Base-by-base conservation (phyloP, 2,113 vertebrate species). In the Ciconia stormi region DNA sequence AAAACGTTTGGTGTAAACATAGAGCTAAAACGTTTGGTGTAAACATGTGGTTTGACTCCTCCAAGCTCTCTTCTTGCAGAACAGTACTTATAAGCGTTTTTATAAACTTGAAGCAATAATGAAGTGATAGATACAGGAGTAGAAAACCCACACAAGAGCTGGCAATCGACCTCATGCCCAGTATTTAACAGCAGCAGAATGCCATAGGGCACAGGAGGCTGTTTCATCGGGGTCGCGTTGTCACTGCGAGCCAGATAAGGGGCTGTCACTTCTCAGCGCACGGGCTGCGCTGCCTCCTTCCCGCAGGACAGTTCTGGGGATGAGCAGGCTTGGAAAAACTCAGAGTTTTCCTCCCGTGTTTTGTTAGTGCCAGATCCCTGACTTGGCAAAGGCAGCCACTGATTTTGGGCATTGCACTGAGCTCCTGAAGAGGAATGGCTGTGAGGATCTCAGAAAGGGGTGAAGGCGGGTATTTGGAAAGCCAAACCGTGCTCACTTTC, bases 91-190 rank as follows among this genome's bases (percentile, higher is more conserved):
- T 1, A 25, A 4, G 4, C 1, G 2, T 46, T 91, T 74, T 90
- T 85, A 13, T 52, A 47, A 89, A 71, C 13, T 49, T 44, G 50
- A 69, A 82, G 25, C 66, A 72, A 16, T 69, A 62, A 72, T 36
- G n/a, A 80, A 90, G 13, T 72, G 6, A 47, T 47, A 49, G 49
- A 50, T 71, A 27, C 2, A 38, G 62, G 69, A 69, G 25, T 16
- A 76, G 53, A 70, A 90, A 86, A 73, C 38, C 18, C 0, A 0
- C 46, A 14, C 8, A 14, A 40, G 80, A 82, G 16, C 61, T 63
- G n/a, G 10, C 18, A 44, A 3, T 49, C 0, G 0, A 42, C 49
- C 26, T 58, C 2, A 2, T 25, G 47, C 22, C 23, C n/a, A 16
- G 38, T 49, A 30, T 46, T 42, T 42, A 30, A 55, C 2, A 0